These are phyloP conservation scores for Microtus pennsylvanicus DNA, from an alignment of 2,113 vertebrate species.

Conservation along the genomic window DNA sequence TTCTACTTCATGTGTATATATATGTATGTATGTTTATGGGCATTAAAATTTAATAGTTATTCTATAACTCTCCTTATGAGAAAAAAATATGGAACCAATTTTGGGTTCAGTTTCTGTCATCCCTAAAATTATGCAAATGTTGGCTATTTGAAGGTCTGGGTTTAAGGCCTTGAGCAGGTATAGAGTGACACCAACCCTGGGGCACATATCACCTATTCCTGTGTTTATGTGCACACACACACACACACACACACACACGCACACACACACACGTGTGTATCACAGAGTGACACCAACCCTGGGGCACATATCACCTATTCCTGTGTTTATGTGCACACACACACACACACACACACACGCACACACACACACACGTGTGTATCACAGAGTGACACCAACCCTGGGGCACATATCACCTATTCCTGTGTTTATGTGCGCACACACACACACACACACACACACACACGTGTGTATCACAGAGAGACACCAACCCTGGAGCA, in stretches of 20 bases:
- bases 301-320: too few relatives aligned
- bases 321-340: too few relatives aligned
- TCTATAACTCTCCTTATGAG: neutral
- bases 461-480: too few relatives aligned
- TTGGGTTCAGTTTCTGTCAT: neutral
- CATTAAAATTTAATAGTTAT: constrained; percentile 53
- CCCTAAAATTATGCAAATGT: neutral
- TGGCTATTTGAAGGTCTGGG: neutral
- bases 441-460: too few relatives aligned
- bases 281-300: too few relatives aligned
- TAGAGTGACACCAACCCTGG: neutral
- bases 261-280: too few relatives aligned
- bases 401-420: neutral
- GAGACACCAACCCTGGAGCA: too few relatives aligned
- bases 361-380: too few relatives aligned
- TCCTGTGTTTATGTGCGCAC: too few relatives aligned
- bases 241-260: too few relatives aligned
- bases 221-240: neutral
- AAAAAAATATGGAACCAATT: constrained; percentile 8
- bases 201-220: neutral
- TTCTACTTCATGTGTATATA: neutral
- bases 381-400: neutral
- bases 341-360: too few relatives aligned
- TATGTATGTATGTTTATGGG: neutral
- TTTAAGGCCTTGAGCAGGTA: neutral